These are phyloP conservation scores for Bostrychus sinensis DNA, from an alignment of 2,113 vertebrate species.

Conservation along the genomic window DNA sequence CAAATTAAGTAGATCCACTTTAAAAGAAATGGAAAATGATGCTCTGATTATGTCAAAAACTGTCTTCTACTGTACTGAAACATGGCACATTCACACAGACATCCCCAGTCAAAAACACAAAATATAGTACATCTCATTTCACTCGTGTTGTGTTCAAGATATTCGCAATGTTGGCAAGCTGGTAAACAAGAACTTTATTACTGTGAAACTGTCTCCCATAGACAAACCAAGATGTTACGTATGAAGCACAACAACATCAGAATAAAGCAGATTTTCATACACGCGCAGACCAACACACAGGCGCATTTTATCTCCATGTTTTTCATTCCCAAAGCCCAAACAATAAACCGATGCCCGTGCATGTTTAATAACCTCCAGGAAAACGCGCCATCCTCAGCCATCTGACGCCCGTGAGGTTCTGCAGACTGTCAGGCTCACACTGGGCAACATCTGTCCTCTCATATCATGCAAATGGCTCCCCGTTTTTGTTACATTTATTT, in stretches of 20 bases:
- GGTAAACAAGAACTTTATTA: conserved; percentile 1
- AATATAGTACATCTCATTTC: neutral
- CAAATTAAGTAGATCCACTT: no score
- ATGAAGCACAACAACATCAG: neutral
- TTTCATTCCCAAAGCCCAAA: conserved; percentile 17
- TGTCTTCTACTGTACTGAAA: no score
- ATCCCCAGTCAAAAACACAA: neutral
- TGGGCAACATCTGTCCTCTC: conserved; percentile 69
- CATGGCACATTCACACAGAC: neutral
- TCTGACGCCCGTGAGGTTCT: conserved; percentile 55
- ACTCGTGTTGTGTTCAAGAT: neutral
- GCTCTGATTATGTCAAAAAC: neutral
- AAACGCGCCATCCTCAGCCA: conserved; percentile 10
- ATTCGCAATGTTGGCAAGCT: neutral
- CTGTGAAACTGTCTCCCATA: neutral
- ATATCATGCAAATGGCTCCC: conserved; percentile 28
- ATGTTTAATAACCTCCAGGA: conserved; percentile 35
- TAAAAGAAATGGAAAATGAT: neutral
- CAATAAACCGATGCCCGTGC: conserved; percentile 16
- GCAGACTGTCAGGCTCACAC: conserved; percentile 55
- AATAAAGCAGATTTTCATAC: neutral
- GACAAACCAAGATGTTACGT: neutral
- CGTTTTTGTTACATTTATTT: conserved; percentile 27
- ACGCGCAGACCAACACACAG: neutral
- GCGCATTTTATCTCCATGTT: conserved; percentile 9